These are phyloP conservation scores for Nemotelus nigrinus DNA, from an alignment of 2,888 invertebrate genomes.

Conservation along the genomic window DNA sequence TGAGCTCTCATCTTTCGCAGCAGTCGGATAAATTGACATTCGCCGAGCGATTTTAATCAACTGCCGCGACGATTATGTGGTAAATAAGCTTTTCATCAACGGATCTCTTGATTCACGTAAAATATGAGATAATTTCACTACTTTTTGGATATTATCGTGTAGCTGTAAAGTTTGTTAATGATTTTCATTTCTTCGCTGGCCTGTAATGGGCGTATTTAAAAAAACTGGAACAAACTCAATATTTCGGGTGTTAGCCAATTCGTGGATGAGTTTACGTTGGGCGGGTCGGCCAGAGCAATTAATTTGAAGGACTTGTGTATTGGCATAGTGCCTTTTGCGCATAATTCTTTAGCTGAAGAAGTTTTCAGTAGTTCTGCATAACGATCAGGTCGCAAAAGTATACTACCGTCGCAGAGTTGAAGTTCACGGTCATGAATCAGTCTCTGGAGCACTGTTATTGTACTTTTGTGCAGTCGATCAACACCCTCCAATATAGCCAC, in stretches of 20 bases:
- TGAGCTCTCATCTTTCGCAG: slow-evolving; percentile 58
- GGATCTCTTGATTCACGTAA: slow-evolving; percentile 79
- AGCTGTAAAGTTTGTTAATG: slow-evolving; percentile 74
- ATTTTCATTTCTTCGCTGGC: slow-evolving; percentile 83
- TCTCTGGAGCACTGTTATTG: no score
- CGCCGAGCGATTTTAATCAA: slow-evolving; percentile 83
- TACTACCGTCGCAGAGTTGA: slow-evolving; percentile 90
- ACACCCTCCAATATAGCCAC: no score
- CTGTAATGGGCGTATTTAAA: slow-evolving; percentile 84
- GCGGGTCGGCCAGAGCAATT: slow-evolving; percentile 88
- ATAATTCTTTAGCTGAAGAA: slow-evolving; percentile 72
- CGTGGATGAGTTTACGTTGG: slow-evolving; percentile 58
- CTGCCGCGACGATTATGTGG: slow-evolving; percentile 91
- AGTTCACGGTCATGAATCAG: slow-evolving; percentile 91
- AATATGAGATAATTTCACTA: slow-evolving; percentile 81
- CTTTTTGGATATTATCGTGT: slow-evolving; percentile 71
- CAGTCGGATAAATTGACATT: slow-evolving; percentile 78
- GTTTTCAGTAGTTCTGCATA: slow-evolving; percentile 77
- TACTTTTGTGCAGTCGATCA: no score
- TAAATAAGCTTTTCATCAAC: slow-evolving; percentile 82
- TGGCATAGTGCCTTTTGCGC: slow-evolving; percentile 72
- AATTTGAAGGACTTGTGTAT: slow-evolving; percentile 89
- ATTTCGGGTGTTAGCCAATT: slow-evolving; percentile 94
- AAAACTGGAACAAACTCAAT: slow-evolving; percentile 89
- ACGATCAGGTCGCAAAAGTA: slow-evolving; percentile 80